phyloP scores from a whole-genome alignment of 2,113 vertebrate species.

The Cairina moschata region DNA sequence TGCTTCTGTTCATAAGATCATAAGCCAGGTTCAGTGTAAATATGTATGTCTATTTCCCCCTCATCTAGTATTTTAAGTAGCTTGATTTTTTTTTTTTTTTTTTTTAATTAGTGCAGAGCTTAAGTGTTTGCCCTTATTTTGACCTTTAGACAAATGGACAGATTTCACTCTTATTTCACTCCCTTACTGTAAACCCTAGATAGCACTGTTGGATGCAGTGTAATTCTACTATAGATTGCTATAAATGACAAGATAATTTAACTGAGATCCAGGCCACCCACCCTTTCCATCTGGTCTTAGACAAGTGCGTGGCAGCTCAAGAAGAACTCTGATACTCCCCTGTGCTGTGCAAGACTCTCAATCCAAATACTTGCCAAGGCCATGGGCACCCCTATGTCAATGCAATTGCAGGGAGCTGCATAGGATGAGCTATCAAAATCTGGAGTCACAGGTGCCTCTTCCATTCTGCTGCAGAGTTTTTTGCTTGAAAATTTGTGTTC shows the following conservation, averaged over 20 bases:
- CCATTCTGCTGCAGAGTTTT: not conserved
- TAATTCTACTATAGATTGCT: not conserved
- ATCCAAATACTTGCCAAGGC: accelerated
- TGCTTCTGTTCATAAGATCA: not conserved
- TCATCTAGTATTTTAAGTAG: not conserved
- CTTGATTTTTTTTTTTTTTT: not conserved
- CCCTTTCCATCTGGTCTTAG: not conserved
- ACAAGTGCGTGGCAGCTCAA: not conserved
- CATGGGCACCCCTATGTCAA: accelerated
- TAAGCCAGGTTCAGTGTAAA: not conserved
- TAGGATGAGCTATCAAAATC: not conserved
- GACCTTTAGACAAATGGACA: conserved; percentile 1
- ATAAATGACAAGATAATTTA: not conserved
- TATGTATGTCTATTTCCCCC: not conserved
- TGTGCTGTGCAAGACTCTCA: not conserved
- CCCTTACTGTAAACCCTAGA: not conserved
- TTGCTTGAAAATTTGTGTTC: not conserved
- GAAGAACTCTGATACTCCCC: not conserved
- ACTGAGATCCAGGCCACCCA: not conserved
- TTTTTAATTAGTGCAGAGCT: not conserved
- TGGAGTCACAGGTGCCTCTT: not conserved
- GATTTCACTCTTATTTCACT: not conserved
- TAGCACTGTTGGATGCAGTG: not conserved
- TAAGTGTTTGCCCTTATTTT: not conserved
- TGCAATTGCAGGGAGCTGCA: not conserved